These are phyloP conservation scores for Maccullochella peelii DNA, from an alignment of 2,113 vertebrate species.

Conservation along the genomic window DNA sequence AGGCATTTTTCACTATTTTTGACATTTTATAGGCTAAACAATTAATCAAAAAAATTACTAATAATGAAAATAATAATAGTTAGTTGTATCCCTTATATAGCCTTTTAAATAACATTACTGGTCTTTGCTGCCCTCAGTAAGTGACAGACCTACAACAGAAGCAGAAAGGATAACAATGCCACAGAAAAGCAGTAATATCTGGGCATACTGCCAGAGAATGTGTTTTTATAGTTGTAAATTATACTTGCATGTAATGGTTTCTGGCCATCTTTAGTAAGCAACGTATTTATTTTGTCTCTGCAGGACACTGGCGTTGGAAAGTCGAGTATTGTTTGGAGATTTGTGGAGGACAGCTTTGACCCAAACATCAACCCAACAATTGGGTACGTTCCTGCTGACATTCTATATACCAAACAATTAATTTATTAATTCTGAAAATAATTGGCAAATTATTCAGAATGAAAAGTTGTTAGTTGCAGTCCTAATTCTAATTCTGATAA, in stretches of 20 bases:
- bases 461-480: background rate
- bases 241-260: conserved; percentile 4
- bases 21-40: too few relatives aligned
- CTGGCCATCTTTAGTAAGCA: conserved; percentile 29
- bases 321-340: conserved; percentile 96
- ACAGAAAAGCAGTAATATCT: conserved; percentile 2
- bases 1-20: too few relatives aligned
- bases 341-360: conserved; percentile 97
- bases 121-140: too few relatives aligned
- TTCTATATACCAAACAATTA: too few relatives aligned
- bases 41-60: background rate
- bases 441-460: background rate
- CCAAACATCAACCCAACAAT: conserved; percentile 98
- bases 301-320: conserved; percentile 97
- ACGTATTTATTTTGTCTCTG: conserved; percentile 42
- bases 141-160: background rate
- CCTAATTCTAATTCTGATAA: background rate
- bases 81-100: background rate
- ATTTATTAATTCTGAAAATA: background rate
- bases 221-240: conserved; percentile 3
- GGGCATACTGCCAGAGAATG: conserved; percentile 23
- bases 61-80: background rate
- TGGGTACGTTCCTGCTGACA: conserved; percentile 85
- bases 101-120: background rate
- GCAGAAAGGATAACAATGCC: conserved; percentile 2